phyloP scores from a whole-genome alignment of 2,797 vertebrate species.

The Lacerta agilis region DNA sequence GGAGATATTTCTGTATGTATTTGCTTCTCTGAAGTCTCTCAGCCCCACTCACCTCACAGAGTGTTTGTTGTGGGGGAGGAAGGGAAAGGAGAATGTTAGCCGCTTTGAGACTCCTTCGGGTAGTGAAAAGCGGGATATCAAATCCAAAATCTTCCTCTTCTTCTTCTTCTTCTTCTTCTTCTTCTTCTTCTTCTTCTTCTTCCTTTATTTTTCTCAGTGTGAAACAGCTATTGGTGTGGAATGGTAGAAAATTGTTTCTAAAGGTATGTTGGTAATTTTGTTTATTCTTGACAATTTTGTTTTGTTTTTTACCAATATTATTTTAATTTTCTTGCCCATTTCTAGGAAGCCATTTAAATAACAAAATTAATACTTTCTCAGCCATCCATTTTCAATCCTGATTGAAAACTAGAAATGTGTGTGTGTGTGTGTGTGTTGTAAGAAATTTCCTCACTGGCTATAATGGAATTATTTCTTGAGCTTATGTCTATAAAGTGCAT shows the following conservation, averaged over 20 bases:
- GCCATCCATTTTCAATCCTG: not conserved
- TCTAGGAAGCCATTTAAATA: not conserved
- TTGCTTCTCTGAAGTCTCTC: not conserved
- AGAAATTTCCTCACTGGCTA: slow-evolving; percentile 11
- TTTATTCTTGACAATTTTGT: not conserved
- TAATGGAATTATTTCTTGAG: slow-evolving; percentile 32
- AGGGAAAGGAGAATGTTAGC: too few relatives aligned
- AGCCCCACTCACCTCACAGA: too few relatives aligned
- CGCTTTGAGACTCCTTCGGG: too few relatives aligned
- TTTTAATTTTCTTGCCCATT: not conserved
- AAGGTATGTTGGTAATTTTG: not conserved
- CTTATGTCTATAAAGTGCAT: not conserved
- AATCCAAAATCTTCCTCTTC: too few relatives aligned
- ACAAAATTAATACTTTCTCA: not conserved
- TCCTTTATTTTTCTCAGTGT: not conserved
- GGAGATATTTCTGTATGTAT: not conserved
- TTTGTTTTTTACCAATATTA: not conserved
- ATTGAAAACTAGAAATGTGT: not conserved
- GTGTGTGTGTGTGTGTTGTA: not conserved
- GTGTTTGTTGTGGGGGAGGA: too few relatives aligned
- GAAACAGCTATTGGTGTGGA: not conserved
- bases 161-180: too few relatives aligned
- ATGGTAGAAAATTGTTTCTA: not conserved
- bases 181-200: too few relatives aligned
- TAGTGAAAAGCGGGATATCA: too few relatives aligned